Evolutionary conservation across 2,797 vertebrate species (phyloP), one percentile per base, ranked within the genome.

Genomic region (Potorous gilbertii): DNA sequence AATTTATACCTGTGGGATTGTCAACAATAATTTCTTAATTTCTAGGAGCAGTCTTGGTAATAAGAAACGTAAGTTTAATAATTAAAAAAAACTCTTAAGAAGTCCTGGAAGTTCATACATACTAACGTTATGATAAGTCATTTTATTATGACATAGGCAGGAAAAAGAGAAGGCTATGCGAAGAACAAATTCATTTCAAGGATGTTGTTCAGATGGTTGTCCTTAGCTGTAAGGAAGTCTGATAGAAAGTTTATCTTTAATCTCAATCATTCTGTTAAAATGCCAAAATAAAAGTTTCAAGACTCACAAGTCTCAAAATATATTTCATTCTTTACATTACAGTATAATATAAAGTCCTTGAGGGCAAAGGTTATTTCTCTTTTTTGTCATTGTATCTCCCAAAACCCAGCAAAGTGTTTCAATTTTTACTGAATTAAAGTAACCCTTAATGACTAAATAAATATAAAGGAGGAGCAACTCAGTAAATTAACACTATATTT

Each of bases 11-110:
- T 89, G 34, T 31, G 2, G 40, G 52, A 91, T 18, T 8, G 14
- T 28, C 92, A 50, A 95, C 29, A 92, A 92, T 13, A 94, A 92
- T 93, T 16, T 91, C 90, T 87, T 56, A 66, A 34, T 90, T 56
- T 94, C 81, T 90, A 34, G 92, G 92, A 95, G 52, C n/a, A 95
- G 92, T 29, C 55, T 52, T 90, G 89, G 5, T 52, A 93, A 6
- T 92, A 91, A 93, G 90, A 90, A n/a, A n/a, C 8, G 29, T 57
- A 46, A 0, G 8, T 91, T 87, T 54, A 28, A 16, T 91, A n/a
- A 54, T 87, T 66, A 52, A 52, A 52, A 81, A 91, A 91, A 27
- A 74, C 4, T 46, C 27, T 2, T 91, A 40, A 87, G 40, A 92
- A n/a, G 29, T 8, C 18, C 28, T 27, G 27, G 34, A 97, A 96